Conservation (phyloP, 2,797 vertebrate species). For the Lateolabrax maculatus region DNA sequence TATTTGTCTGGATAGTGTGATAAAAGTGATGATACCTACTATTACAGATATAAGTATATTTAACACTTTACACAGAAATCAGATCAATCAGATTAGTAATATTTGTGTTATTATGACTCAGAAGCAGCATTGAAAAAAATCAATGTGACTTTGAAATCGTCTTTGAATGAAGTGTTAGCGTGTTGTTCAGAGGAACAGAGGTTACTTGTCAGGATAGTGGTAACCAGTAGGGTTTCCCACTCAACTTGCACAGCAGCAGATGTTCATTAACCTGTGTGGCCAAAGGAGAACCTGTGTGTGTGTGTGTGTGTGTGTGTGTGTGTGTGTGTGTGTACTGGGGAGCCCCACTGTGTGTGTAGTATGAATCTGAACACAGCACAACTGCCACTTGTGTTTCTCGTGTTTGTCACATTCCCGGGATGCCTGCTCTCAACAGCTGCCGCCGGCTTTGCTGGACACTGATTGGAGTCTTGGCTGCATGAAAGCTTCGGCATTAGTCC, state of each 20-base stretch:
- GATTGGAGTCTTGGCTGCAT: slow-evolving; percentile 25
- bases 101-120: background rate
- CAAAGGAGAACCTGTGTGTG: slow-evolving; percentile 24
- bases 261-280: slow-evolving; percentile 63
- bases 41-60: background rate
- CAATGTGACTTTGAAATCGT: slow-evolving; percentile 19
- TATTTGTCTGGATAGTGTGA: slow-evolving; percentile 36
- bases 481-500: slow-evolving; percentile 22
- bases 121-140: background rate
- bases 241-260: slow-evolving; percentile 60
- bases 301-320: slow-evolving; percentile 5
- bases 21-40: slow-evolving; percentile 19
- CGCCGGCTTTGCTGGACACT: slow-evolving; percentile 34
- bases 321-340: background rate
- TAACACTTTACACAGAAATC: background rate
- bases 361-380: slow-evolving; percentile 47
- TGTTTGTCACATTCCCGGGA: slow-evolving; percentile 76
- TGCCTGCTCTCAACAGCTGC: slow-evolving; percentile 78
- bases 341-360: slow-evolving; percentile 27
- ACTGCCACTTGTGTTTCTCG: slow-evolving; percentile 71
- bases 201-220: slow-evolving; percentile 36
- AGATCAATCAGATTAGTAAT: background rate
- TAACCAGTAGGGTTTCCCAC: slow-evolving; percentile 21
- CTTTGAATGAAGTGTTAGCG: slow-evolving; percentile 24
- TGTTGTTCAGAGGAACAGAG: slow-evolving; percentile 15